Evolutionary conservation across 2,888 invertebrate genomes (phyloP), one percentile per base, ranked within the genome.

Genomic region (Callosobruchus maculatus): DNA sequence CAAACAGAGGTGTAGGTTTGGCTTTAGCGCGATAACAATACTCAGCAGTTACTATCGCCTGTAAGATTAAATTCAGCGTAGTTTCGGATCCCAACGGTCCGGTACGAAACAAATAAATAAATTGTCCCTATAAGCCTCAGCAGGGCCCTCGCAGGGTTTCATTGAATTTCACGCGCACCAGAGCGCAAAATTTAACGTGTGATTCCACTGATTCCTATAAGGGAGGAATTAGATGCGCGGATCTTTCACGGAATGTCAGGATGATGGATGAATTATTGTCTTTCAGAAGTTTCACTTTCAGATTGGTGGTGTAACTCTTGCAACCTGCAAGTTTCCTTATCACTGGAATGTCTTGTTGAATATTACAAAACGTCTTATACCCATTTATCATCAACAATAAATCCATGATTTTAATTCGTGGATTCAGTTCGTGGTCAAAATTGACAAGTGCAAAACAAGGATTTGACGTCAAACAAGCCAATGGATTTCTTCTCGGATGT

Each of bases 111-210:
- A 74, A 75, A 75, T 76, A 76, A 72, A 73, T 72, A 72, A 73
- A 77, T 77, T 68, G 77, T 71, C 70, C 70, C 73, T 71, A 76
- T 72, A 77, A 72, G 49, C 49, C 49, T 49, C 18, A 67, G 75
- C 71, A 66, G 70, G 75, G 75, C 69, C 22, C 22, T 70, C 70
- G 26, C 22, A 69, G 66, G 73, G 71, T 71, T 31, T 77, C 77
- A 77, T 75, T 74, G 77, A 77, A 77, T 77, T 77, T 77, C 77
- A 77, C 71, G 75, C 75, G 70, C 75, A 69, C 71, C 72, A 71
- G 73, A 77, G 77, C 77, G 74, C 72, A 74, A 77, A 77, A 77
- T 77, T 75, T 72, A 71, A 75, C 75, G 74, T 75, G 77, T 75
- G 75, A 75, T 74, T 75, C 74, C 22, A 77, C 75, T 74, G 77